These are phyloP conservation scores for Microtus richardsoni DNA, from an alignment of 2,113 vertebrate genomes.

Conservation along the genomic window DNA sequence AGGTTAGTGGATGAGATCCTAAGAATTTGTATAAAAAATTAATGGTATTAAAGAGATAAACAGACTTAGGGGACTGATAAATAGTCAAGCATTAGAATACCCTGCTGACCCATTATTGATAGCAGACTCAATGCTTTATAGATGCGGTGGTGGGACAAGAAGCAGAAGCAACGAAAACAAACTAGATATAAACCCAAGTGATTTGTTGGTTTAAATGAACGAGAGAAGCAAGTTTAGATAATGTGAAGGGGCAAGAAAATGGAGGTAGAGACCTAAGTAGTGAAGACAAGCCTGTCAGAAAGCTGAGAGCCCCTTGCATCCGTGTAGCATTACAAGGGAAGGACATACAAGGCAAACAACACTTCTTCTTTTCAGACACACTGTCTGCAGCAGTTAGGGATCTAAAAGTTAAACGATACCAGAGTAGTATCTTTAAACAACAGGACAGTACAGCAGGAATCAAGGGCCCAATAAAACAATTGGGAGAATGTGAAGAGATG, in stretches of 20 bases:
- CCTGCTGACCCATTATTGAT: conserved; percentile 51
- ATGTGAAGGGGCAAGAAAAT: not conserved
- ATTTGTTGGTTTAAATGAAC: conserved; percentile 47
- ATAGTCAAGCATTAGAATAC: not conserved
- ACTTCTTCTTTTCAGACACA: not conserved
- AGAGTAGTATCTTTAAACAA: not conserved
- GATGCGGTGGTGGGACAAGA: conserved; percentile 32
- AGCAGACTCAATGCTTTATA: not conserved
- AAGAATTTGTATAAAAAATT: conserved; percentile 30
- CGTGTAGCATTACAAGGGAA: not conserved
- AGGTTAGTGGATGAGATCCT: conserved; percentile 6
- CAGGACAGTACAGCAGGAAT: not conserved
- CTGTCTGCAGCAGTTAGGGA: not conserved
- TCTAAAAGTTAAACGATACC: conserved; percentile 8
- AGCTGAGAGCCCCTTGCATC: not conserved
- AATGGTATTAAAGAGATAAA: conserved; percentile 51
- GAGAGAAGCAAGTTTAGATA: not conserved
- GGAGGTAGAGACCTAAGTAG: not conserved
- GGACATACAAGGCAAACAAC: not conserved
- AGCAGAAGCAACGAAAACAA: conserved; percentile 46
- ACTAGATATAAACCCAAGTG: conserved; percentile 44
- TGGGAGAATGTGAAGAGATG: not conserved
- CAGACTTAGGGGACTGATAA: conserved; percentile 25
- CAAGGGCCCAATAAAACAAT: not conserved
- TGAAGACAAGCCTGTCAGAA: not conserved